phyloP scores from a whole-genome alignment of 2,797 vertebrate genomes.

The Kryptopterus vitreolus region DNA sequence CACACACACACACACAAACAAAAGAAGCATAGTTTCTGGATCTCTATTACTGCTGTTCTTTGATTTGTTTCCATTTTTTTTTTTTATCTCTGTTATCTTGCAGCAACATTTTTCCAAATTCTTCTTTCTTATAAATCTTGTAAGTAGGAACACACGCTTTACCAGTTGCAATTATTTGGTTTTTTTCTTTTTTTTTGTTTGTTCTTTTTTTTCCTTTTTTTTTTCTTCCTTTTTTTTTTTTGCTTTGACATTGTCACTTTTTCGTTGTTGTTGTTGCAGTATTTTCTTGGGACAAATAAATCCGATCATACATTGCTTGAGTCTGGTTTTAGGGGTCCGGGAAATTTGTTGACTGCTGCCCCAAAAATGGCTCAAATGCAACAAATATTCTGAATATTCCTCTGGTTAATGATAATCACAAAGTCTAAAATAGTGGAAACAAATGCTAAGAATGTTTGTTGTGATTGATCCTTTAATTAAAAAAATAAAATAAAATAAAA shows the following conservation, averaged over 20 bases:
- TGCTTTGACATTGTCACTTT: conserved; percentile 51
- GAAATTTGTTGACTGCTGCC: conserved; percentile 54
- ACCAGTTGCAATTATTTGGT: conserved; percentile 55
- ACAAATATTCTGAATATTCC: conserved; percentile 48
- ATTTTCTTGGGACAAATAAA: conserved; percentile 56
- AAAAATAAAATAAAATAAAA: no score
- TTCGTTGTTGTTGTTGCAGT: conserved; percentile 47
- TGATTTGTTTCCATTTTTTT: conserved; percentile 61
- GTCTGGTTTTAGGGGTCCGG: conserved; percentile 54
- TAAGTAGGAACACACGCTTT: conserved; percentile 62
- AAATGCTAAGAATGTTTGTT: conserved; percentile 49
- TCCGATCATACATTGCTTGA: conserved; percentile 52
- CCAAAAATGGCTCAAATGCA: conserved; percentile 54
- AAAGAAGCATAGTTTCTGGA: conserved; percentile 47
- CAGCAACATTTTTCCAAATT: conserved; percentile 65
- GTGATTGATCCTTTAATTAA: conserved; percentile 42
- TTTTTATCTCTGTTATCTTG: conserved; percentile 63
- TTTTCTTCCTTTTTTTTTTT: conserved; percentile 41
- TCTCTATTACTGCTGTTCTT: conserved; percentile 57
- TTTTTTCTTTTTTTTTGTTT: conserved; percentile 25
- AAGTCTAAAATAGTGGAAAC: neutral
- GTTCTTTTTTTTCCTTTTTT: conserved; percentile 26
- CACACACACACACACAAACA: no score
- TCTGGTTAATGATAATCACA: neutral
- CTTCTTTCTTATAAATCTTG: conserved; percentile 66